These are phyloP conservation scores for Luffia ferchaultella DNA, from an alignment of 2,888 invertebrate genomes.

Conservation along the genomic window DNA sequence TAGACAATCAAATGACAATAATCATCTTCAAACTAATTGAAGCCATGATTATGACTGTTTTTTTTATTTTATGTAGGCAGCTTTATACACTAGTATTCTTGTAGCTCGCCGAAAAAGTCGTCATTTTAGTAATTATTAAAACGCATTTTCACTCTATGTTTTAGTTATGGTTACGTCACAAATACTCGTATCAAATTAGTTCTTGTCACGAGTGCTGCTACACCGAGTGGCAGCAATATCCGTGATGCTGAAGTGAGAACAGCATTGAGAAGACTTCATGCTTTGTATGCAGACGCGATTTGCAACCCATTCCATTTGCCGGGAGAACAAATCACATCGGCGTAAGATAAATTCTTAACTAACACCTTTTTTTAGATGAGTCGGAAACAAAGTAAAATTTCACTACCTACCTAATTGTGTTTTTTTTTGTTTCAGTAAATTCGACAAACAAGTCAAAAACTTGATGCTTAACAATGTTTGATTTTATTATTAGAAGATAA, in stretches of 20 bases:
- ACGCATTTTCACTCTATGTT: too few relatives aligned
- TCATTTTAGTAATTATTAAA: too few relatives aligned
- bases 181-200: slow-evolving; percentile 96
- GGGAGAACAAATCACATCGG: slow-evolving; percentile 87
- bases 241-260: slow-evolving; percentile 94
- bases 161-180: slow-evolving; percentile 94
- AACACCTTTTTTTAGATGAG: neutral
- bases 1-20: too few relatives aligned
- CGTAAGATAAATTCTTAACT: slow-evolving; percentile 63
- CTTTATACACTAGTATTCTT: too few relatives aligned
- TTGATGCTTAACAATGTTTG: slow-evolving; percentile 60
- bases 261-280: slow-evolving; percentile 86
- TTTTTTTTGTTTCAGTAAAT: slow-evolving; percentile 61
- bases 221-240: slow-evolving; percentile 85
- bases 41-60: too few relatives aligned
- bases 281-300: slow-evolving; percentile 91
- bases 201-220: slow-evolving; percentile 90
- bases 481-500: too few relatives aligned
- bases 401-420: neutral
- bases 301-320: slow-evolving; percentile 98
- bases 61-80: too few relatives aligned
- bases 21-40: too few relatives aligned
- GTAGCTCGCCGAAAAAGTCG: too few relatives aligned
- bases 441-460: slow-evolving; percentile 72
- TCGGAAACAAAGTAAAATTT: neutral